Conservation (phyloP, 2,797 vertebrate genomes). For the Gephyroberyx darwinii region DNA sequence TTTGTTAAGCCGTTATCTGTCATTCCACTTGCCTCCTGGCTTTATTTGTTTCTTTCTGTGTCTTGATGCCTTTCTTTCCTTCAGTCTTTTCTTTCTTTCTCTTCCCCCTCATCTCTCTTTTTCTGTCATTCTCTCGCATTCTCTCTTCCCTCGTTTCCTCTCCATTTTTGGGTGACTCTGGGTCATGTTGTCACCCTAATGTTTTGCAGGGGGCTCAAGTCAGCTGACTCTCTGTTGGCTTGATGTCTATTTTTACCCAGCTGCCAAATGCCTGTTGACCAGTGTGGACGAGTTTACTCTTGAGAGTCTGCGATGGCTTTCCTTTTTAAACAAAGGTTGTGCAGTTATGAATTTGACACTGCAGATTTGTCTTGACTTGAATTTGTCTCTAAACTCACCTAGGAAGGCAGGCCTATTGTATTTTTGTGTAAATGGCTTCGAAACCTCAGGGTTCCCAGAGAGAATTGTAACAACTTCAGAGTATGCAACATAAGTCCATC, state of each 20-base stretch:
- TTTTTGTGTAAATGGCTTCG: slow-evolving; percentile 2
- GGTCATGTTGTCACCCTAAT: slow-evolving; percentile 53
- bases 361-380: slow-evolving; percentile 3
- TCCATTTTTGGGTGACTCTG: slow-evolving; percentile 39
- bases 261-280: slow-evolving; percentile 65
- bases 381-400: slow-evolving; percentile 5
- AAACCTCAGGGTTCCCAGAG: slow-evolving; percentile 18
- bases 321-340: background rate
- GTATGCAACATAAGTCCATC: background rate
- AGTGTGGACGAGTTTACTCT: slow-evolving; percentile 50
- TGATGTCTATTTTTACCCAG: slow-evolving; percentile 69
- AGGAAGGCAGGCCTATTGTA: background rate
- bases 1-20: background rate
- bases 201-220: slow-evolving; percentile 70
- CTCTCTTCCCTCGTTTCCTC: background rate
- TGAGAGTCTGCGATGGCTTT: slow-evolving; percentile 16
- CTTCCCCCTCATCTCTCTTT: background rate
- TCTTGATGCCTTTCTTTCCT: background rate
- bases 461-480: background rate
- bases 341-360: background rate
- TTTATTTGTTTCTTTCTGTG: background rate
- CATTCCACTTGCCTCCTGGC: background rate
- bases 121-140: background rate
- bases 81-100: slow-evolving; percentile 3
- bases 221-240: slow-evolving; percentile 53